phyloP scores from a whole-genome alignment of 1,140 invertebrate genomes.

The Dendroctonus valens region DNA sequence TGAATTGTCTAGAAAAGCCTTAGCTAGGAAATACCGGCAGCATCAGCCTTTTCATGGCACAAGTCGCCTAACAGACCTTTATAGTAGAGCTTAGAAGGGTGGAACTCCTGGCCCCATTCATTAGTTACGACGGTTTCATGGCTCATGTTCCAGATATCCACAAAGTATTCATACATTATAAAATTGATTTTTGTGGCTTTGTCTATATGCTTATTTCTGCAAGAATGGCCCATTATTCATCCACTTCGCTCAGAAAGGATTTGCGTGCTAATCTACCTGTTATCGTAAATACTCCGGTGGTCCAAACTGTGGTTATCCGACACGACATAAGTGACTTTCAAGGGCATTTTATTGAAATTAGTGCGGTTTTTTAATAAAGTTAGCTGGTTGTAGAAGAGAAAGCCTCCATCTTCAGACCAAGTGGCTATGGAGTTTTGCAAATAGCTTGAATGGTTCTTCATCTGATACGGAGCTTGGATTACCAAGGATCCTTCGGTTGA shows the following conservation, averaged over 20 bases:
- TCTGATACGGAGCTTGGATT: constrained; percentile 10
- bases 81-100: constrained; percentile 16
- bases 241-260: too few species aligned
- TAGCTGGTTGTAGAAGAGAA: constrained; percentile 14
- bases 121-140: constrained; percentile 13
- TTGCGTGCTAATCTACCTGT: too few species aligned
- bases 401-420: constrained; percentile 8
- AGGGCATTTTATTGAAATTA: constrained; percentile 39
- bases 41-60: constrained; percentile 17
- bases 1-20: neutral
- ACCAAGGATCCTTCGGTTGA: constrained; percentile 2
- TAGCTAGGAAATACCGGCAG: constrained; percentile 9
- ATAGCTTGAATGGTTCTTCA: constrained; percentile 12
- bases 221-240: neutral
- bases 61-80: constrained; percentile 31
- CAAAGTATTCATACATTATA: constrained; percentile 53
- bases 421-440: neutral
- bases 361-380: constrained; percentile 14
- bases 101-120: constrained; percentile 18
- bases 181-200: constrained; percentile 60
- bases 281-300: constrained; percentile 54
- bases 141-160: constrained; percentile 47
- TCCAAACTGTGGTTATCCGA: constrained; percentile 56
- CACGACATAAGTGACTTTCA: constrained; percentile 53
- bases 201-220: constrained; percentile 56